These are phyloP conservation scores for Pangasius krempfi DNA, from an alignment of 2,797 vertebrate genomes.

Conservation along the genomic window DNA sequence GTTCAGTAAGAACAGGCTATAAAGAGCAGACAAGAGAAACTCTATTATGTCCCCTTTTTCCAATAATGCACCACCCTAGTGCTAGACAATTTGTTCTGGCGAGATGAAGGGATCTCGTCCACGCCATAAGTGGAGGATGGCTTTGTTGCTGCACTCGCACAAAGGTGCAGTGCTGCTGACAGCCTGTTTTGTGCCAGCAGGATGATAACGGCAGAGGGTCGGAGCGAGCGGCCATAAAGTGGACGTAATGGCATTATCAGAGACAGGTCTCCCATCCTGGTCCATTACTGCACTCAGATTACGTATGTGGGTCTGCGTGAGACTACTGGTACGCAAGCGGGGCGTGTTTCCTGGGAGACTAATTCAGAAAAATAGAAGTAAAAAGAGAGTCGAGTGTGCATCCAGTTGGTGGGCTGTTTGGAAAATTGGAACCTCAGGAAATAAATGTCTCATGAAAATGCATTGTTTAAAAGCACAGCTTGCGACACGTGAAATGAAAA, in stretches of 20 bases:
- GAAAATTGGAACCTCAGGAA: not conserved
- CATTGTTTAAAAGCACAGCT: constrained; percentile 6
- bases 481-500: not conserved
- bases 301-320: constrained; percentile 27
- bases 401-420: not conserved
- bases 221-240: constrained; percentile 58
- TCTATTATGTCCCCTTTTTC: constrained; percentile 32
- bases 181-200: constrained; percentile 46
- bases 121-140: constrained; percentile 28
- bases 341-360: constrained; percentile 52
- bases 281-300: constrained; percentile 57
- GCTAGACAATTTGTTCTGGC: constrained; percentile 47
- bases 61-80: constrained; percentile 34
- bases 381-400: not conserved
- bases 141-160: constrained; percentile 50
- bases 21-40: constrained; percentile 26
- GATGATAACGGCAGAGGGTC: constrained; percentile 55
- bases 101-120: constrained; percentile 54
- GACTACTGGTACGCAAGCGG: not conserved
- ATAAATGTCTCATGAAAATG: constrained; percentile 27
- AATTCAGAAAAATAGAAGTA: constrained; percentile 39
- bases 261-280: constrained; percentile 56
- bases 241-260: constrained; percentile 73
- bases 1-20: constrained; percentile 31
- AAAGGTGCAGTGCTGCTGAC: constrained; percentile 42